Conservation (phyloP, 2,113 vertebrate species). For the Fulica atra region DNA sequence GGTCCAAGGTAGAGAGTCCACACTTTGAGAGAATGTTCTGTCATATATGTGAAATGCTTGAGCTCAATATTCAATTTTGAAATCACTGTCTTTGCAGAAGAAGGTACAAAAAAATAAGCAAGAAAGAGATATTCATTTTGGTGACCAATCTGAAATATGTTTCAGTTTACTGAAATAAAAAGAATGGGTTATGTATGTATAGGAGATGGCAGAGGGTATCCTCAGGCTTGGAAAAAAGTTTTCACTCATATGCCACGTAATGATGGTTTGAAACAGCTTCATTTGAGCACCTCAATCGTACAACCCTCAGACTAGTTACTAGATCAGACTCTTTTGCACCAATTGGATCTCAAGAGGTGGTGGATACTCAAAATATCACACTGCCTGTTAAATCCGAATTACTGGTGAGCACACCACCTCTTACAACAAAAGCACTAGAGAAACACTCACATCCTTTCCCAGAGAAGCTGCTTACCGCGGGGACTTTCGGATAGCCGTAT, state of each 20-base stretch:
- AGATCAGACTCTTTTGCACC: background rate
- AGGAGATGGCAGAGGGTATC: background rate
- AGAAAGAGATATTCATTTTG: background rate
- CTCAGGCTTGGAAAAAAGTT: background rate
- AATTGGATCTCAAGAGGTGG: background rate
- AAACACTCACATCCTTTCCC: background rate
- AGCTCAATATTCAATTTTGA: background rate
- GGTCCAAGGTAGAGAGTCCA: background rate
- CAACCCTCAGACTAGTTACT: background rate
- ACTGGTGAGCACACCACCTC: background rate
- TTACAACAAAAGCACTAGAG: background rate
- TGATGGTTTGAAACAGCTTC: background rate
- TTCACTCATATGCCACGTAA: background rate
- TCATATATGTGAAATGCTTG: background rate
- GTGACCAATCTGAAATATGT: background rate
- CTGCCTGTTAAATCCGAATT: background rate
- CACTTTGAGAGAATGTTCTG: background rate
- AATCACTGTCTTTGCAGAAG: background rate
- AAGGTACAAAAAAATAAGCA: background rate
- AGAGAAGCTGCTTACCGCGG: constrained; percentile 80
- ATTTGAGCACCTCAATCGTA: background rate
- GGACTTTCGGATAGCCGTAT: constrained; percentile 82
- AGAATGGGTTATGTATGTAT: background rate
- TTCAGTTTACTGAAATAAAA: background rate
- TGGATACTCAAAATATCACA: background rate